phyloP scores from a whole-genome alignment of 2,113 vertebrate species.

The Nasalis larvatus region DNA sequence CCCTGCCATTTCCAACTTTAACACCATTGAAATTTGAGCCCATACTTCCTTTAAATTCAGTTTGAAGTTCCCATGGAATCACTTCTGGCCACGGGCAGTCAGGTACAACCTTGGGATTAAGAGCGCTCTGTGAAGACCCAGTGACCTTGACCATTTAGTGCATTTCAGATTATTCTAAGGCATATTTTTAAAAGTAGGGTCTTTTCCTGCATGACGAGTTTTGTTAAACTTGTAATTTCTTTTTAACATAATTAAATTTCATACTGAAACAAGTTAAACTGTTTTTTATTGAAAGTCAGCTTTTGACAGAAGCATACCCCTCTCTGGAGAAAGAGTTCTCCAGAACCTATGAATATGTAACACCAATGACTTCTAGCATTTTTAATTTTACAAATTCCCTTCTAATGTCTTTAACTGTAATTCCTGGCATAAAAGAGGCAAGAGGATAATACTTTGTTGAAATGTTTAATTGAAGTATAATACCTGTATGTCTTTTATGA shows the following conservation, averaged over 20 bases:
- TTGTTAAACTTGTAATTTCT: conserved; percentile 4
- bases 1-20: not conserved
- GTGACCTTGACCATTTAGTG: not conserved
- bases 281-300: not conserved
- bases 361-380: not conserved
- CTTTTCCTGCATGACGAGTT: not conserved
- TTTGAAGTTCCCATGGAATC: not conserved
- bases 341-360: not conserved
- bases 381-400: not conserved
- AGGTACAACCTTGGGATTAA: rapidly evolving
- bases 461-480: not conserved
- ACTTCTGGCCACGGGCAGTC: not conserved
- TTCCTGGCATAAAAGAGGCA: not conserved
- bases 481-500: not conserved
- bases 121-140: not conserved
- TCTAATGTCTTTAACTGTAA: not conserved
- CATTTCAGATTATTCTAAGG: not conserved
- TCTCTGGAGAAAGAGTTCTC: not conserved
- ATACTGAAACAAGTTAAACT: not conserved
- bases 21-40: not conserved
- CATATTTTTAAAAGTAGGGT: not conserved
- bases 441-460: not conserved
- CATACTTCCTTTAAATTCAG: not conserved
- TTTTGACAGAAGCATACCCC: not conserved
- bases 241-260: not conserved